Conservation (phyloP, 1,140 invertebrate genomes). For the Drosophila parabipectinata region DNA sequence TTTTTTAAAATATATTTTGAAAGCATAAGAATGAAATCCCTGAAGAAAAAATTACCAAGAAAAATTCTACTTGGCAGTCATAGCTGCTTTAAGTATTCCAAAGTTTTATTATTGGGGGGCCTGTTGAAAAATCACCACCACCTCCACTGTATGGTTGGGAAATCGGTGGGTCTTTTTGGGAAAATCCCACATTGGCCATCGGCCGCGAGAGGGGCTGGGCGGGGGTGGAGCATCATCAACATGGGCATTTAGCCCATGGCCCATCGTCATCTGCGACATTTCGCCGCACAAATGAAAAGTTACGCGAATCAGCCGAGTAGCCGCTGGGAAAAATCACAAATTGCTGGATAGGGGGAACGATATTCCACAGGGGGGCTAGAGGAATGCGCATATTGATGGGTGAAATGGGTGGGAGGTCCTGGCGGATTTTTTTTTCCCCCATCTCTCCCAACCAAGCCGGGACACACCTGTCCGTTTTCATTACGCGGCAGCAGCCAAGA, state of each 20-base stretch:
- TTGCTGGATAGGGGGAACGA: too few relatives aligned
- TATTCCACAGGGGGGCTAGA: background rate
- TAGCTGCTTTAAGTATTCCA: background rate
- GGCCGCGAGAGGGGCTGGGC: background rate
- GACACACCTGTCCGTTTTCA: slow-evolving; percentile 72
- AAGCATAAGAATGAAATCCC: too few relatives aligned
- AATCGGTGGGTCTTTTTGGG: background rate
- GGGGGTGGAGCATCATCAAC: slow-evolving; percentile 16
- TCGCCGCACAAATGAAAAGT: slow-evolving; percentile 51
- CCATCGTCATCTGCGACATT: slow-evolving; percentile 48
- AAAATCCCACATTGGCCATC: slow-evolving; percentile 3
- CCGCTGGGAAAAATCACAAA: slow-evolving; percentile 2
- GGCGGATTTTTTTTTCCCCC: background rate
- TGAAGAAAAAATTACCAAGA: background rate
- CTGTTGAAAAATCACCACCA: background rate
- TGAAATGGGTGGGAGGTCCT: too few relatives aligned
- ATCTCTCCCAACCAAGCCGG: slow-evolving; percentile 10
- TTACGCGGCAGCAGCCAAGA: slow-evolving; percentile 43
- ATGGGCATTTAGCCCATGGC: slow-evolving; percentile 14
- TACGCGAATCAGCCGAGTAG: slow-evolving; percentile 36
- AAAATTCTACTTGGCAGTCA: too few relatives aligned
- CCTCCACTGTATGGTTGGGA: background rate
- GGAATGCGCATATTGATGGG: background rate
- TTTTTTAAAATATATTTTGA: too few relatives aligned
- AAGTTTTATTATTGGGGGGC: background rate